Base-by-base conservation (phyloP, 2,113 vertebrate genomes). In the Macquaria australasica region DNA sequence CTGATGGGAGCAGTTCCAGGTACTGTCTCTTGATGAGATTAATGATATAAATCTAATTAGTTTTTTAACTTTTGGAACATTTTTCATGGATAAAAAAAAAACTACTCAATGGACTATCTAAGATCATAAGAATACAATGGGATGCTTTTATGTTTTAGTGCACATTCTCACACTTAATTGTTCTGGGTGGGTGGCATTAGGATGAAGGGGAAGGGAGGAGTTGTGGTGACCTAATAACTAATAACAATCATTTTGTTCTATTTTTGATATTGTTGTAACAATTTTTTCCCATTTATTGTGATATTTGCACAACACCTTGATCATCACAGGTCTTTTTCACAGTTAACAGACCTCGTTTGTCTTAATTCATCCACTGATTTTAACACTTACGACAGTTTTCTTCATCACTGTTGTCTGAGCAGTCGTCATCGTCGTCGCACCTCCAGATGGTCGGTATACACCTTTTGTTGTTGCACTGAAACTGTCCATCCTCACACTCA, bases 381-480 rank as follows among this genome's bases (percentile, higher is more conserved):
- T 2, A 50, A 80, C 81, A 98, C 98, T 99, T 96, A 99, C 98
- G 96, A 90, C 98, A 99, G 91, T 97, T 97, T 56, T 97, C 97
- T 86, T 99, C 98, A 81, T 99, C 98, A 63, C 98, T 99, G 95
- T 99, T 99, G 93, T 99, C 98, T 8, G 96, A 96, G 87, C 98
- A 99, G 93, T 99, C 98, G 82, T 99, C 97, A 74, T 99, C 98
- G 84, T 99, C 98, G 84, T 99, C 98, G 72, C 98, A 99, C 86
- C 97, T 97, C 98, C 98, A 99, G 89, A 99, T 91, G 23, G 95
- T 97, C 25, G 97, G 97, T 84, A 99, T 98, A 91, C 98, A 99
- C 88, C 97, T 97, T 86, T 96, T 94, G 87, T 99, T 99, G 91
- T 93, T 95, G 93, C 98, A 99, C 93, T 97, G 97, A 91, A 99